These are phyloP conservation scores for Mesochorus sp. DNA, from an alignment of 2,888 invertebrate genomes.

Conservation along the genomic window DNA sequence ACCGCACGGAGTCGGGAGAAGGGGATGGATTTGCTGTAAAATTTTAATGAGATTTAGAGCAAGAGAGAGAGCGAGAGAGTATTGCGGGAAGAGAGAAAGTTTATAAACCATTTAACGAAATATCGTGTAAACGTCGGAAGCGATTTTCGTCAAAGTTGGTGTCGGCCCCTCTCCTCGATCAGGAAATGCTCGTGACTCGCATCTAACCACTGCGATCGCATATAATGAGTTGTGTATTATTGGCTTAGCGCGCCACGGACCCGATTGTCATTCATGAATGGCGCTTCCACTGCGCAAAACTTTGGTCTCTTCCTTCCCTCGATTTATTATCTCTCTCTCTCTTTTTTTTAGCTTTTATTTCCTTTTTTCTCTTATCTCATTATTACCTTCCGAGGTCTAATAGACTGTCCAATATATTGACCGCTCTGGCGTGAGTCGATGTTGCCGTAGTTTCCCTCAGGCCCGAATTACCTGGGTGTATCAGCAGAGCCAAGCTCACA, in stretches of 20 bases:
- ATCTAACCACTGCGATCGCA: background rate
- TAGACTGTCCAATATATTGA: conserved; percentile 92
- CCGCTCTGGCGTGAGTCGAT: conserved; percentile 84
- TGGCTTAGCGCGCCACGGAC: conserved; percentile 20
- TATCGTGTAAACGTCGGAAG: conserved; percentile 3
- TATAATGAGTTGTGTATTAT: conserved; percentile 16
- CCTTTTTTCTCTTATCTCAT: background rate
- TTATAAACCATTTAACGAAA: background rate
- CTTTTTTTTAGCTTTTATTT: background rate
- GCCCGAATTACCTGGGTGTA: conserved; percentile 91
- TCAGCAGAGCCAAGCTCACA: conserved; percentile 87
- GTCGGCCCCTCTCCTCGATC: background rate
- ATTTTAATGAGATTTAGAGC: too few species aligned
- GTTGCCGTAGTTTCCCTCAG: conserved; percentile 83
- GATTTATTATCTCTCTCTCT: background rate
- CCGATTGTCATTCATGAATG: background rate
- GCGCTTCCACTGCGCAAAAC: background rate
- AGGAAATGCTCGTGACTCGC: background rate
- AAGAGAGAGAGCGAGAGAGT: too few species aligned
- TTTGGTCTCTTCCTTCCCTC: background rate
- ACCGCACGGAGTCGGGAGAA: background rate
- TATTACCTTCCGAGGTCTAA: conserved; percentile 93
- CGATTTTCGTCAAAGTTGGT: conserved; percentile 18
- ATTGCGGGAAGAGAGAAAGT: too few species aligned
- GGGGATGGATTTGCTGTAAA: too few species aligned